Percentiles rank a stretch among this genome's conserved stretches.
phyloP scores from a whole-genome alignment of 2,888 invertebrate species.

The Stenolophus ochropezus region DNA sequence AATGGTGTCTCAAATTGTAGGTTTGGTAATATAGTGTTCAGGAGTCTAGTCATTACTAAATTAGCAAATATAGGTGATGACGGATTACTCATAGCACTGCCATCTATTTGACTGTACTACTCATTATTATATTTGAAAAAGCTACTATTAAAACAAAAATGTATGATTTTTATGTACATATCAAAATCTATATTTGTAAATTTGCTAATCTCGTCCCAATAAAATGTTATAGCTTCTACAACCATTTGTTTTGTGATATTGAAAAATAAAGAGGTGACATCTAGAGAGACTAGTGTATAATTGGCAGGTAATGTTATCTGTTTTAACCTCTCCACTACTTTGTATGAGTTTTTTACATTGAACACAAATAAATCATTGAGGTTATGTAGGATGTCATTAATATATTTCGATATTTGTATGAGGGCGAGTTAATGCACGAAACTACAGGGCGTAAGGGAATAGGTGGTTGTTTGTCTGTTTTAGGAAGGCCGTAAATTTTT shows the following conservation, averaged over 20 bases:
- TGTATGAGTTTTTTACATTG: no score
- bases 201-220: no score
- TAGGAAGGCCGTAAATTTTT: neutral
- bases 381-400: no score
- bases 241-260: no score
- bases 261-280: no score
- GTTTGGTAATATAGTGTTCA: neutral
- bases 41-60: neutral
- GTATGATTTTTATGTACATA: neutral
- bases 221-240: no score
- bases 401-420: no score
- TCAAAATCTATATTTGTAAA: neutral
- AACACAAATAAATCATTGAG: no score
- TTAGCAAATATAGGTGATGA: neutral
- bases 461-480: neutral
- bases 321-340: no score
- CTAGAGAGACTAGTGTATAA: no score
- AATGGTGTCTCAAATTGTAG: no score
- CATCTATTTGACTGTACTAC: neutral
- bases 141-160: neutral
- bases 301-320: no score
- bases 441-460: conserved; percentile 33
- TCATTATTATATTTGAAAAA: neutral
- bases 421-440: conserved; percentile 43
- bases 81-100: neutral